These are phyloP conservation scores for Myopa testacea DNA, from an alignment of 2,888 invertebrate genomes.

Conservation along the genomic window DNA sequence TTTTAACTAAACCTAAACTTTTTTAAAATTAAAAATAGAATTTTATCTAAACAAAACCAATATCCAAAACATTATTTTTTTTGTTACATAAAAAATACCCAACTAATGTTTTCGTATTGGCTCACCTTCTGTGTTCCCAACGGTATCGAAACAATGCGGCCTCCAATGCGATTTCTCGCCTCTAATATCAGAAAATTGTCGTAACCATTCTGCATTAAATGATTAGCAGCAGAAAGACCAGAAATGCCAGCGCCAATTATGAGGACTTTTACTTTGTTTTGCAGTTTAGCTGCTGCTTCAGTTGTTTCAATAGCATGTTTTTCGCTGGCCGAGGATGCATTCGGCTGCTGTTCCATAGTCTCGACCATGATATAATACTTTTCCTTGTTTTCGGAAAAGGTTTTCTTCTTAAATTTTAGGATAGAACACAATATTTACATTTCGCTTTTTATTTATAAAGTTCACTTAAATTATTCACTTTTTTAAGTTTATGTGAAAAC, in stretches of 20 bases:
- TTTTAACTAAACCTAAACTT: too few species aligned
- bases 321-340: conserved; percentile 59
- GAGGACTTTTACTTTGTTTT: conserved; percentile 75
- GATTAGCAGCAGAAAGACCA: conserved; percentile 86
- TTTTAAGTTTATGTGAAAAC: too few species aligned
- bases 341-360: conserved; percentile 54
- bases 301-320: conserved; percentile 50
- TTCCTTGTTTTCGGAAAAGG: neutral
- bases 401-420: neutral
- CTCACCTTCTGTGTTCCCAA: conserved; percentile 72
- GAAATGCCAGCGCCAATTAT: conserved; percentile 87
- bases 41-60: too few species aligned
- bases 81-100: conserved; percentile 51
- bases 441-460: too few species aligned
- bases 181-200: conserved; percentile 84
- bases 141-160: conserved; percentile 82
- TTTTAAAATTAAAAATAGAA: too few species aligned
- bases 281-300: conserved; percentile 40
- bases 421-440: neutral
- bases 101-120: conserved; percentile 1
- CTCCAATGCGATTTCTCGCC: conserved; percentile 84
- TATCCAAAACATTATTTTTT: neutral
- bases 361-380: conserved; percentile 53
- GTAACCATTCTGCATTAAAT: conserved; percentile 82
- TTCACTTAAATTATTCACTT: too few species aligned